These are phyloP conservation scores for Hanleya hanleyi DNA, from an alignment of 2,888 invertebrate species.

Conservation along the genomic window DNA sequence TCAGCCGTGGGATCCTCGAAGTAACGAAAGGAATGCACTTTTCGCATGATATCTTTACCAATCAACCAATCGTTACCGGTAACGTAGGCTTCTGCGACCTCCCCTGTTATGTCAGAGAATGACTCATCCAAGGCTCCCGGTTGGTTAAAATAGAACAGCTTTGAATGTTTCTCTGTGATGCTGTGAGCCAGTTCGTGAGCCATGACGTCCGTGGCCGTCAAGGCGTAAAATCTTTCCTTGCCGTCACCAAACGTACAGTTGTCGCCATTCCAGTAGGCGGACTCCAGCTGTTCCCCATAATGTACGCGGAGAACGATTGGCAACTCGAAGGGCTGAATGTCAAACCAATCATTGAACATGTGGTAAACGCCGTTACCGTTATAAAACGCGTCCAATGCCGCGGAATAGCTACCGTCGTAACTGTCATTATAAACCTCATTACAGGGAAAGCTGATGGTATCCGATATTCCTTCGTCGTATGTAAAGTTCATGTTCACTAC, in stretches of 20 bases:
- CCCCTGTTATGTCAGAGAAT: slow-evolving; percentile 45
- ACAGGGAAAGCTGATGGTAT: slow-evolving; percentile 29
- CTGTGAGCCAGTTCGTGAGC: slow-evolving; percentile 48
- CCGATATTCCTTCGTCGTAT: background rate
- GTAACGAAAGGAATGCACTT: slow-evolving; percentile 36
- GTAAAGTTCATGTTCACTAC: slow-evolving; percentile 42
- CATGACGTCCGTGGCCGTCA: slow-evolving; percentile 36
- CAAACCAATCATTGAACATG: slow-evolving; percentile 52
- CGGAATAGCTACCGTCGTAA: slow-evolving; percentile 37
- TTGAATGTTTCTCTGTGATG: slow-evolving; percentile 39
- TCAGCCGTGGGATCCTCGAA: slow-evolving; percentile 46
- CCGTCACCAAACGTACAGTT: slow-evolving; percentile 42
- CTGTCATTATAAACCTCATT: slow-evolving; percentile 29
- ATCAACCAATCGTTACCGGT: slow-evolving; percentile 32
- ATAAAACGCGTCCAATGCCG: slow-evolving; percentile 45
- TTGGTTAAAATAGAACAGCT: slow-evolving; percentile 36
- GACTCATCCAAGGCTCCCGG: slow-evolving; percentile 44
- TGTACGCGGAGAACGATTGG: slow-evolving; percentile 47
- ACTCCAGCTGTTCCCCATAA: slow-evolving; percentile 39
- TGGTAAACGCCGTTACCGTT: slow-evolving; percentile 41
- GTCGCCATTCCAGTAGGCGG: slow-evolving; percentile 47
- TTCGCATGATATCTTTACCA: slow-evolving; percentile 31
- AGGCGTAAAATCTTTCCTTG: slow-evolving; percentile 32
- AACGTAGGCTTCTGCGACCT: slow-evolving; percentile 36
- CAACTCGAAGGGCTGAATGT: slow-evolving; percentile 28